These are phyloP conservation scores for Chamaetylas fuelleborni DNA, from an alignment of 2,113 vertebrate species.

Conservation along the genomic window DNA sequence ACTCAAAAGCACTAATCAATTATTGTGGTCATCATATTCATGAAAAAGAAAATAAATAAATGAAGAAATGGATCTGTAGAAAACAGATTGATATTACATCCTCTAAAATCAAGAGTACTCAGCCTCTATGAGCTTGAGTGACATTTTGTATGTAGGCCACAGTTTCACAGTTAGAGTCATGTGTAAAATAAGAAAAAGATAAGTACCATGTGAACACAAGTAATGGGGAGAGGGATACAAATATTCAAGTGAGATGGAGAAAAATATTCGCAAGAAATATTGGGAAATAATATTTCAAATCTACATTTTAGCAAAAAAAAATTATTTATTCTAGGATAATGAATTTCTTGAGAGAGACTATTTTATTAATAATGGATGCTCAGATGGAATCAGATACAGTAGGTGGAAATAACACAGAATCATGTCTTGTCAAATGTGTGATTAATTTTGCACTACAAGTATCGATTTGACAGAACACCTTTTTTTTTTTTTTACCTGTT, in stretches of 20 bases:
- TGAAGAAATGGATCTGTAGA: background rate
- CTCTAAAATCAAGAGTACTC: background rate
- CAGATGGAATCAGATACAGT: constrained; percentile 12
- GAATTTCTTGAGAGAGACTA: background rate
- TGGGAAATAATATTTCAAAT: background rate
- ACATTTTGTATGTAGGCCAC: constrained; percentile 12
- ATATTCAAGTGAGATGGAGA: background rate
- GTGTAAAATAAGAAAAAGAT: background rate
- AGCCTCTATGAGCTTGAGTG: background rate
- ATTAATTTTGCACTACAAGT: constrained; percentile 59
- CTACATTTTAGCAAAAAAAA: background rate
- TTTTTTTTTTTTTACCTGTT: constrained; percentile 53
- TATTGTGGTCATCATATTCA: background rate
- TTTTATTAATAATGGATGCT: constrained; percentile 43
- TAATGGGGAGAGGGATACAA: background rate
- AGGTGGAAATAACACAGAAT: constrained; percentile 48
- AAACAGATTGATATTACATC: background rate
- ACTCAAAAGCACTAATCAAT: background rate
- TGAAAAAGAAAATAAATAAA: background rate
- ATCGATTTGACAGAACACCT: constrained; percentile 53
- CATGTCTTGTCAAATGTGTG: constrained; percentile 50
- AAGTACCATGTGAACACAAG: background rate
- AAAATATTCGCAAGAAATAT: background rate
- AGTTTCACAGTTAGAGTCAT: background rate
- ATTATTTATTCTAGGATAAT: constrained; percentile 38